Percentiles rank a stretch among this genome's conserved stretches.
These are phyloP conservation scores for Leptothorax acervorum DNA, from an alignment of 2,888 invertebrate species.

Conservation along the genomic window DNA sequence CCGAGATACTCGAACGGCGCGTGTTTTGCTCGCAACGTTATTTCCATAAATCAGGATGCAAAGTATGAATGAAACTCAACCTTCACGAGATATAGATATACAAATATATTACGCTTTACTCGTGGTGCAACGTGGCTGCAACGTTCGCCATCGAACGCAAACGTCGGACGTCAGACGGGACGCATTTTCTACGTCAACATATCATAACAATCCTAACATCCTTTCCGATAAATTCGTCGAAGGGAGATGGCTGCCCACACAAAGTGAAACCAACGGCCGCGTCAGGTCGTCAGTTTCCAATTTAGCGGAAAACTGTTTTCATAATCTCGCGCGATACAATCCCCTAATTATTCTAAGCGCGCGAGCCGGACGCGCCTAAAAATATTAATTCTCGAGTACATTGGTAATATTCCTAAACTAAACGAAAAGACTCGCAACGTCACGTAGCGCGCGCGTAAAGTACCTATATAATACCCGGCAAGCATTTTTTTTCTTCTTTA, in stretches of 20 bases:
- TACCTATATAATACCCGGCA: not conserved
- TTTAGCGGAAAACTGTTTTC: not conserved
- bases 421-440: not conserved
- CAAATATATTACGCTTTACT: not conserved
- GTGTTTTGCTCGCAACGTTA: not conserved
- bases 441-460: not conserved
- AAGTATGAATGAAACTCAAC: conserved; percentile 2
- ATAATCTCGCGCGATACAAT: not conserved
- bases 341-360: not conserved
- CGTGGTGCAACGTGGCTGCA: not conserved
- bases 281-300: not conserved
- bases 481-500: not conserved
- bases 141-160: not conserved
- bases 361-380: not conserved
- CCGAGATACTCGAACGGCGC: not conserved
- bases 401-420: not conserved
- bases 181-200: not conserved
- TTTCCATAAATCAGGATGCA: conserved; percentile 16
- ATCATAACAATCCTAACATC: not conserved
- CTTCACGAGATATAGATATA: not conserved
- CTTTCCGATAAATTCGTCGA: not conserved
- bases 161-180: not conserved
- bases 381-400: not conserved
- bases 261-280: not conserved
- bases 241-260: not conserved